A percentile compares a stretch with the other conserved stretches of the same genome.
phyloP scores from a whole-genome alignment of 1,140 invertebrate genomes.

The Caerostris darwini region DNA sequence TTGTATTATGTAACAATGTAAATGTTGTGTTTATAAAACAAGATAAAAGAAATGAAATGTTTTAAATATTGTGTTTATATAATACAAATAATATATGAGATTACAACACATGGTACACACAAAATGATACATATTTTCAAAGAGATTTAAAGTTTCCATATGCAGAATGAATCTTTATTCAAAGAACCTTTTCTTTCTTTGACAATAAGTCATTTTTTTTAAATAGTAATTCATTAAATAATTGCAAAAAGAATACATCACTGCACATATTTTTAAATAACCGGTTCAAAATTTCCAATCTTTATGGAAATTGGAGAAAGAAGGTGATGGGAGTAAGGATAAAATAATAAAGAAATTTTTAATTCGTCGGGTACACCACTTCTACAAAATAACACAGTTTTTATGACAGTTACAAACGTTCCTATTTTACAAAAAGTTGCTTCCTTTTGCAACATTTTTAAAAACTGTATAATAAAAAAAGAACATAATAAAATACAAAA shows the following conservation, averaged over 20 bases:
- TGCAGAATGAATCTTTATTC: constrained; percentile 22
- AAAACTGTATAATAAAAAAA: constrained; percentile 63
- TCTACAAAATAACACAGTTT: constrained; percentile 32
- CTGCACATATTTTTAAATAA: not conserved
- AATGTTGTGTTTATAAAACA: no score
- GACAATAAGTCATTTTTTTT: not conserved
- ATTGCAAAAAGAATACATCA: not conserved
- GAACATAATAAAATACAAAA: constrained; percentile 73
- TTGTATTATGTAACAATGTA: no score
- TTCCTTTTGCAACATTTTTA: constrained; percentile 41
- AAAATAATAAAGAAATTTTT: not conserved
- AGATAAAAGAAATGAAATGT: no score
- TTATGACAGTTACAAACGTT: constrained; percentile 14
- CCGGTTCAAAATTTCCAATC: not conserved
- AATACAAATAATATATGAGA: no score
- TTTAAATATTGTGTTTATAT: no score
- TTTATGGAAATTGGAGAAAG: not conserved
- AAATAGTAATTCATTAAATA: constrained; percentile 5
- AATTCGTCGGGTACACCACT: not conserved
- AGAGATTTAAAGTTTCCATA: not conserved
- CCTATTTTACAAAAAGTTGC: constrained; percentile 59
- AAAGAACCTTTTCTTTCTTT: not conserved
- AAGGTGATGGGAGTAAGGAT: not conserved
- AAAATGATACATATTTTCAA: not conserved
- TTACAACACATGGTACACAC: no score